Conservation (phyloP, 2,113 vertebrate genomes). For the Delphinus delphis region DNA sequence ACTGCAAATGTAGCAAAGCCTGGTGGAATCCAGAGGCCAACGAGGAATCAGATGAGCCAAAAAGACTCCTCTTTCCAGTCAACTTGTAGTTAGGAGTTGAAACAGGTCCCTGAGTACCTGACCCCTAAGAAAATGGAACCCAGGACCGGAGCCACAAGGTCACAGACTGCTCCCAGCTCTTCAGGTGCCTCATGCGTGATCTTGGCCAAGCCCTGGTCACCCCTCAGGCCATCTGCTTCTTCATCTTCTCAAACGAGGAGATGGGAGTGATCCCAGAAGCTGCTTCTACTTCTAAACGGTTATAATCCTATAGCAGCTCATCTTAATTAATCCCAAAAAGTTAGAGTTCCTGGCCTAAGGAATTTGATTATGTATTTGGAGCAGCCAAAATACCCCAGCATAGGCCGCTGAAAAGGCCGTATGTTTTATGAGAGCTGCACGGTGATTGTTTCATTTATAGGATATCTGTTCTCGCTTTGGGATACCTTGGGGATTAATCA, state of each 20-base stretch:
- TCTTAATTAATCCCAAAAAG: not conserved
- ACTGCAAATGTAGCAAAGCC: not conserved
- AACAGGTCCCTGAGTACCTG: not conserved
- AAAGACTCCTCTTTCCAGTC: too few species aligned
- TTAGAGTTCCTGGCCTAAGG: not conserved
- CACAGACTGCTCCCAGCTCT: too few species aligned
- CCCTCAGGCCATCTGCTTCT: not conserved
- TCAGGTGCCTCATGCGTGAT: rapidly evolving
- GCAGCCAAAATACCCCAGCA: not conserved
- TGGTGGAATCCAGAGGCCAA: rapidly evolving
- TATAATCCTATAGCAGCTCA: not conserved
- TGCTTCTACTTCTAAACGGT: not conserved
- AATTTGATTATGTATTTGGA: not conserved
- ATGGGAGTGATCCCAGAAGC: not conserved
- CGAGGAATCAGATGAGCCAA: not conserved
- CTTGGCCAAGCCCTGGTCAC: not conserved
- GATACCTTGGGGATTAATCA: too few species aligned
- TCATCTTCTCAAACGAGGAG: not conserved
- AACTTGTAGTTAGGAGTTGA: not conserved
- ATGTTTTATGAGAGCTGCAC: rapidly evolving
- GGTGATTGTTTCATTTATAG: rapidly evolving
- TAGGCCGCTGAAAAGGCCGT: not conserved
- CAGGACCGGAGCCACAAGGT: rapidly evolving
- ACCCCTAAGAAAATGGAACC: not conserved
- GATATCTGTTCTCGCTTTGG: not conserved